Evolutionary conservation across 2,113 vertebrate genomes (phyloP).

Genomic region (Podarcis muralis): DNA sequence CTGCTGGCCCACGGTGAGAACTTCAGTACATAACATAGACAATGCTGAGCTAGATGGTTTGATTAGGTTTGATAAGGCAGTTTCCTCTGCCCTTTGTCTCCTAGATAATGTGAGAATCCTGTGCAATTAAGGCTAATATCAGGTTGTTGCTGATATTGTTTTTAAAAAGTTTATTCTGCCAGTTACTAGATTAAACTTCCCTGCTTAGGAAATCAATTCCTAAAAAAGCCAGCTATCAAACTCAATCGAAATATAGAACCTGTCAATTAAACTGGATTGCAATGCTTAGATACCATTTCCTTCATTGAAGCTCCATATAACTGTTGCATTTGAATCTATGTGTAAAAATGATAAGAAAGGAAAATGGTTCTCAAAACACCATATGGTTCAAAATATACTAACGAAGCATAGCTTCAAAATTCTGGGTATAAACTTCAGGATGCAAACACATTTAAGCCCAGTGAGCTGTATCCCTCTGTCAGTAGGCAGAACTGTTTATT

Average conservation of each 20-base stretch:
- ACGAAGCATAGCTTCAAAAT: background rate
- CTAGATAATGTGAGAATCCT: background rate
- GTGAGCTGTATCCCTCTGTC: background rate
- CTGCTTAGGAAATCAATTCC: constrained; percentile 1
- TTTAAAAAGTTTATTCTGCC: background rate
- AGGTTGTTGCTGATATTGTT: background rate
- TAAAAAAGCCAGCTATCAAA: constrained; percentile 25
- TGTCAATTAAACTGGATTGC: constrained; percentile 14
- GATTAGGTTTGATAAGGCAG: too few species aligned
- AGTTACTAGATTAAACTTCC: background rate
- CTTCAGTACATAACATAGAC: too few species aligned
- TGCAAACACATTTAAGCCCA: background rate
- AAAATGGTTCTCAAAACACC: background rate
- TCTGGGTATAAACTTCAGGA: background rate
- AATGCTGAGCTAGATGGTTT: too few species aligned
- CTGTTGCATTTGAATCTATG: constrained; percentile 1
- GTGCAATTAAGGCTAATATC: background rate
- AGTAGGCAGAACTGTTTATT: constrained; percentile 21
- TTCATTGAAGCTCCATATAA: background rate
- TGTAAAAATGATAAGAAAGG: background rate
- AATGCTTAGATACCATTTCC: constrained; percentile 11
- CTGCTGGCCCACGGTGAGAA: too few species aligned
- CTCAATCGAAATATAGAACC: constrained; percentile 1
- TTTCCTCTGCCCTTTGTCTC: too few species aligned
- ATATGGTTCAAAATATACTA: background rate